Evolutionary conservation across 2,113 vertebrate genomes (phyloP).

Genomic region (Butastur rufipennis): DNA sequence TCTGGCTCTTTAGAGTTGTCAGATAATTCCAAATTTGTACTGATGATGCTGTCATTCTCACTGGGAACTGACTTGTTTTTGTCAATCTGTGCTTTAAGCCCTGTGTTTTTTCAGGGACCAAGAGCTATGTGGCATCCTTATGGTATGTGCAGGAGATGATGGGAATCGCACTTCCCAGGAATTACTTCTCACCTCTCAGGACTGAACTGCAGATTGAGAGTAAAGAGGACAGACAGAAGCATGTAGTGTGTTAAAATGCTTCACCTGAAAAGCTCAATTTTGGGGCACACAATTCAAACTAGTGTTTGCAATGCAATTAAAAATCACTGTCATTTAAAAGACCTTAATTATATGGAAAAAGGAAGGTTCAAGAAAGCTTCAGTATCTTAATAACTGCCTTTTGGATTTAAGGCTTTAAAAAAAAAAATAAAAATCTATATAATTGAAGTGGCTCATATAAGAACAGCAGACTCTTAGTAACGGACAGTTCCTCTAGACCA

Average conservation of each 20-base stretch:
- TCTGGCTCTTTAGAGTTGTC: not conserved
- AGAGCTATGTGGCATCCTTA: not conserved
- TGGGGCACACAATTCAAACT: not conserved
- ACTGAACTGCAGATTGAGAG: not conserved
- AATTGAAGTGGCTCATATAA: slow-evolving; percentile 13
- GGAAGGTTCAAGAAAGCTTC: not conserved
- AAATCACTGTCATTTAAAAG: slow-evolving; percentile 45
- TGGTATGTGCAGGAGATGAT: not conserved
- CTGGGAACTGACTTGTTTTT: not conserved
- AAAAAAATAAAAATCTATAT: not conserved
- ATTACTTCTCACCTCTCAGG: not conserved
- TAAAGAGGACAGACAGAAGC: not conserved
- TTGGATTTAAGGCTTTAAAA: not conserved
- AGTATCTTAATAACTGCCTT: slow-evolving; percentile 23
- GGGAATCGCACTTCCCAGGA: not conserved
- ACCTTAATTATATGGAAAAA: slow-evolving; percentile 4
- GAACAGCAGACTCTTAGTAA: not conserved
- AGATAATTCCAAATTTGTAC: not conserved
- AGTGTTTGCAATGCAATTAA: slow-evolving; percentile 56
- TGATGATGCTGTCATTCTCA: not conserved
- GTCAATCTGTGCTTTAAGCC: not conserved
- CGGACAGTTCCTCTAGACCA: not conserved
- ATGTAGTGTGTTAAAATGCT: not conserved
- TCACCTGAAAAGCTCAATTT: not conserved
- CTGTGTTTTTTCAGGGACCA: not conserved